Evolutionary conservation across 2,113 vertebrate species (phyloP).

Genomic region (Phodopus roborovskii): DNA sequence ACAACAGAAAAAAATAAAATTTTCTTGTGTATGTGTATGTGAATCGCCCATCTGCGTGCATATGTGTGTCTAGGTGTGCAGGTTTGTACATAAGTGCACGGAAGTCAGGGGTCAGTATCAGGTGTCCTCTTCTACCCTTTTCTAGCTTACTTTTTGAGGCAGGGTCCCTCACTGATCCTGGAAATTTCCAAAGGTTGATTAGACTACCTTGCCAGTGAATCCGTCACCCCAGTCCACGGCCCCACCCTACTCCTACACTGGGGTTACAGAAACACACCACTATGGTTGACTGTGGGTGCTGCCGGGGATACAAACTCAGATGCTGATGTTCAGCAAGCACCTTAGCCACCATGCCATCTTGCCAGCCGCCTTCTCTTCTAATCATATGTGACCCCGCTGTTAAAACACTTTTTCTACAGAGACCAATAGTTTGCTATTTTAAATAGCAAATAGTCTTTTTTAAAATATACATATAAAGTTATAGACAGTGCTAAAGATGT

Average conservation of each 20-base stretch:
- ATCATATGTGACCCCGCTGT: background rate
- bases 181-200: background rate
- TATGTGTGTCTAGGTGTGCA: background rate
- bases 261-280: background rate
- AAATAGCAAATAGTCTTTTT: constrained; percentile 40
- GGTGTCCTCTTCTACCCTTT: background rate
- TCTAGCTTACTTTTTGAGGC: background rate
- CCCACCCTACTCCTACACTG: background rate
- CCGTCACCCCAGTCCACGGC: background rate
- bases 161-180: background rate
- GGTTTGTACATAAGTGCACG: background rate
- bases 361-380: background rate
- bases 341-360: background rate
- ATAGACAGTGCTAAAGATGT: background rate
- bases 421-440: background rate
- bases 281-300: too few species aligned
- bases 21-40: background rate
- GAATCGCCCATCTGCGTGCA: background rate
- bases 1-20: constrained; percentile 17
- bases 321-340: too few species aligned
- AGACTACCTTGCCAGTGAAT: background rate
- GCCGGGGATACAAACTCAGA: too few species aligned
- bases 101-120: too few species aligned
- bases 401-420: constrained; percentile 29
- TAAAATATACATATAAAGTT: constrained; percentile 15